phyloP scores from a whole-genome alignment of 2,113 vertebrate genomes.

The Hyperoodon ampullatus region DNA sequence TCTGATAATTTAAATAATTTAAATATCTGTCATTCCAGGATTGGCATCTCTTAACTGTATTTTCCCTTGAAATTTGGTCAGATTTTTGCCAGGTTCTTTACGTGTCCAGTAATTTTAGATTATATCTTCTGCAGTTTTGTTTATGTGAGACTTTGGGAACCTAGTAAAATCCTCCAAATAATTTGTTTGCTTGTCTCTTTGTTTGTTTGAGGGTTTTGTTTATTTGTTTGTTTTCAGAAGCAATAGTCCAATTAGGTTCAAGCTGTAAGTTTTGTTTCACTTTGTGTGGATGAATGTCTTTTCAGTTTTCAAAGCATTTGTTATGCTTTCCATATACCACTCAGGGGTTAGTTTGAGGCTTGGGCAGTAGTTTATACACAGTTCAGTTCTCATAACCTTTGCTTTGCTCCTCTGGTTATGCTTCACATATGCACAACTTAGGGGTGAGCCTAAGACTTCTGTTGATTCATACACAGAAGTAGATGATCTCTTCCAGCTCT shows the following conservation, averaged over 20 bases:
- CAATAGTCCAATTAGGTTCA: not conserved
- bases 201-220: not conserved
- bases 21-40: not conserved
- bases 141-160: not conserved
- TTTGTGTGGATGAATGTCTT: not conserved
- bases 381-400: not conserved
- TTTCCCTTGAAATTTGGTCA: not conserved
- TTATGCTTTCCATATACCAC: not conserved
- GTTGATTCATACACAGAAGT: not conserved
- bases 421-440: not conserved
- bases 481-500: not conserved
- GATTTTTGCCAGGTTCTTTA: not conserved
- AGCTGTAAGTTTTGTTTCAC: not conserved
- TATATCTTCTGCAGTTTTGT: not conserved
- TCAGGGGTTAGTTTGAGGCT: not conserved
- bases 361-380: not conserved
- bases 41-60: not conserved
- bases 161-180: not conserved
- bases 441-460: not conserved
- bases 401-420: not conserved
- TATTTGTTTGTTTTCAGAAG: not conserved
- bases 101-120: not conserved
- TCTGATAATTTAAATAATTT: not conserved
- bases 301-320: not conserved
- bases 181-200: not conserved